These are phyloP conservation scores for Helicoverpa armigera DNA, from an alignment of 1,140 invertebrate species.

Conservation along the genomic window DNA sequence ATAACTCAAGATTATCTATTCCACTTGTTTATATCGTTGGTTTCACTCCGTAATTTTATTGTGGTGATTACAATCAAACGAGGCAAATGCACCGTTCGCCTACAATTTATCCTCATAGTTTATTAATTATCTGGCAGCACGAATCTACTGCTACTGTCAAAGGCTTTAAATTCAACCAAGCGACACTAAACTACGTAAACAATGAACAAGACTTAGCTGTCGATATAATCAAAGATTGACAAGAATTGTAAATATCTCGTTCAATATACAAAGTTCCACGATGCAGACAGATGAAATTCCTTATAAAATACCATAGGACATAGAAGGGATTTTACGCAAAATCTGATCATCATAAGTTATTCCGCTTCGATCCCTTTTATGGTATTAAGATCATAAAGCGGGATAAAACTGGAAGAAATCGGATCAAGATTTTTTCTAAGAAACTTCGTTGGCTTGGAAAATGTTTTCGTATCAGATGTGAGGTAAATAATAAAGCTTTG, in stretches of 20 bases:
- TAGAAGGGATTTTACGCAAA: constrained; percentile 29
- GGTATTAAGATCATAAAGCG: constrained; percentile 49
- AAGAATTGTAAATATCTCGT: constrained; percentile 1
- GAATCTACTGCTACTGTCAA: constrained; percentile 9
- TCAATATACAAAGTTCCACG: neutral
- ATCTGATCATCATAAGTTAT: constrained; percentile 48
- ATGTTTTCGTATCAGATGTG: constrained; percentile 10
- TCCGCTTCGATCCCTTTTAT: constrained; percentile 45
- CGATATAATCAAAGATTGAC: neutral
- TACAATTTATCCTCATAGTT: constrained; percentile 13
- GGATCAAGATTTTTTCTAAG: constrained; percentile 19
- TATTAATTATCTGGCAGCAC: constrained; percentile 26
- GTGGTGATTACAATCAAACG: constrained; percentile 1
- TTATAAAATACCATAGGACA: constrained; percentile 12
- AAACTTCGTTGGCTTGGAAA: constrained; percentile 31
- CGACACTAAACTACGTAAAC: neutral
- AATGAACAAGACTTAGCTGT: constrained; percentile 6
- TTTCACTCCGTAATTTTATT: constrained; percentile 32
- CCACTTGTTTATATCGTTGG: neutral
- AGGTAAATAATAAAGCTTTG: neutral
- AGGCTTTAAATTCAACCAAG: constrained; percentile 8
- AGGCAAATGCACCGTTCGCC: constrained; percentile 23
- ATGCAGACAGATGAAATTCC: constrained; percentile 2
- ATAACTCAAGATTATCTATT: constrained; percentile 24
- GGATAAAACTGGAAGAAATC: constrained; percentile 38